These are phyloP conservation scores for Limonius californicus DNA, from an alignment of 1,140 invertebrate species.

Conservation along the genomic window DNA sequence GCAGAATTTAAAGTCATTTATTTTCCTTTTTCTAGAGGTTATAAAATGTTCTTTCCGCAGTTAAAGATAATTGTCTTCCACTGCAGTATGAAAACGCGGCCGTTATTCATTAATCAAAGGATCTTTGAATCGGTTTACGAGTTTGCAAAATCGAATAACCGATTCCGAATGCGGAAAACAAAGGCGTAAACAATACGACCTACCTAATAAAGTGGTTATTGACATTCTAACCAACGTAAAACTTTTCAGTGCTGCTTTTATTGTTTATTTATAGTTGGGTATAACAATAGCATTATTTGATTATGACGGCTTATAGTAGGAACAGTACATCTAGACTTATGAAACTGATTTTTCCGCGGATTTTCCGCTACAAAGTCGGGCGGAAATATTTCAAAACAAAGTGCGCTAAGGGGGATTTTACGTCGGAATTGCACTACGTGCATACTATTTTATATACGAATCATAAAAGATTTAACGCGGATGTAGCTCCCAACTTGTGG, in stretches of 20 bases:
- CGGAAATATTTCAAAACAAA: too few species aligned
- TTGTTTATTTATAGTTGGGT: neutral
- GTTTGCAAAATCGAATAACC: neutral
- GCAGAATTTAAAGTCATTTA: conserved; percentile 26
- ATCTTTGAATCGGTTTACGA: neutral
- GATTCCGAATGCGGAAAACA: neutral
- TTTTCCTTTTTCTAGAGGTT: conserved; percentile 25
- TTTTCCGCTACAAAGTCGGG: too few species aligned
- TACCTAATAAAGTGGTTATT: neutral
- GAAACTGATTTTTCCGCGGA: too few species aligned
- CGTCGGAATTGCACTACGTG: too few species aligned
- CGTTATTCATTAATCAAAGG: conserved; percentile 28
- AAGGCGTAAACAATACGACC: neutral
- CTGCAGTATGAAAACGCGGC: conserved; percentile 17
- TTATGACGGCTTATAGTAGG: neutral
- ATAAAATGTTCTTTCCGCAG: conserved; percentile 27
- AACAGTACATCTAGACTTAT: too few species aligned
- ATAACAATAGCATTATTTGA: neutral
- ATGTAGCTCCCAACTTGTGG: too few species aligned
- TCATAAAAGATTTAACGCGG: too few species aligned
- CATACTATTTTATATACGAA: too few species aligned
- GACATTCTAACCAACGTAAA: neutral
- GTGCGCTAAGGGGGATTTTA: too few species aligned
- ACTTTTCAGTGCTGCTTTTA: neutral
- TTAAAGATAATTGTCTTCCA: conserved; percentile 30